Percentiles rank a stretch among this genome's conserved stretches.
These are phyloP conservation scores for Idaea biselata DNA, from an alignment of 2,888 invertebrate genomes.

Conservation along the genomic window DNA sequence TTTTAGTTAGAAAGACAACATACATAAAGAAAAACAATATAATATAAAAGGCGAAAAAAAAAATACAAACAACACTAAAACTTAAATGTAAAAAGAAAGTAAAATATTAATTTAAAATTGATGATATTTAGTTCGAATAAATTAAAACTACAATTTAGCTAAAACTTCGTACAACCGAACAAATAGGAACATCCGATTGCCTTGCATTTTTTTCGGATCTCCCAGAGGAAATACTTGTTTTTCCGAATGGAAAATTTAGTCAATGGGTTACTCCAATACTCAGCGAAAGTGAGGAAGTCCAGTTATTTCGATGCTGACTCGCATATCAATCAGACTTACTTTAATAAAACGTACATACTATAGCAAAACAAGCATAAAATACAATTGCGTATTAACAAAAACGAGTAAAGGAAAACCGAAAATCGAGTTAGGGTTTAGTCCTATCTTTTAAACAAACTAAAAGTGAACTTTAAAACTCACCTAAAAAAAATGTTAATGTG, in stretches of 20 bases:
- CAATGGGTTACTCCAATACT: neutral
- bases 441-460: neutral
- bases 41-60: no score
- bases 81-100: no score
- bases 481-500: no score
- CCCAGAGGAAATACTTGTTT: neutral
- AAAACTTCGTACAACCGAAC: neutral
- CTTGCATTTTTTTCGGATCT: neutral
- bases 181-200: neutral
- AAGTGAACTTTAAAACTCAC: neutral
- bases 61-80: no score
- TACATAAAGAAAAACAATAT: no score
- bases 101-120: no score
- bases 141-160: neutral
- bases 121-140: no score
- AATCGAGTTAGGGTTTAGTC: neutral
- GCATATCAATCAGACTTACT: neutral
- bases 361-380: neutral
- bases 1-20: no score
- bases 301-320: neutral
- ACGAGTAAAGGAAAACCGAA: neutral
- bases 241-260: slow-evolving; percentile 1
- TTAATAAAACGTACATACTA: neutral
- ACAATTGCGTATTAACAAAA: neutral
- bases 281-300: neutral